Evolutionary conservation across 2,888 invertebrate species (phyloP), one percentile per base, ranked within the genome.

Genomic region (Creontiades dilutus): DNA sequence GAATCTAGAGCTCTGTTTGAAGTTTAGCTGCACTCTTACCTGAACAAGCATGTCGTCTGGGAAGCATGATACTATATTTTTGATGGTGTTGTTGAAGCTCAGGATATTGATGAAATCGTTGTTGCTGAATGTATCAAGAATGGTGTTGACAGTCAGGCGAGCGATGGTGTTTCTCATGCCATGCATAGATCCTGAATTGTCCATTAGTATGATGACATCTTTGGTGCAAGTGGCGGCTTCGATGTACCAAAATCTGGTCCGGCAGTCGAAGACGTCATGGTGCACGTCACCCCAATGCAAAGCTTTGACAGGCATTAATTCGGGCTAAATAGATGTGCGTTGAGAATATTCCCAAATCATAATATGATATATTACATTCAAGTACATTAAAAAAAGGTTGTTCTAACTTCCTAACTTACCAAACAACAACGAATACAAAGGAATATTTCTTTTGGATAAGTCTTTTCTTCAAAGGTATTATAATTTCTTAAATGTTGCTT

Each of bases 151-250:
- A 0, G 99, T 99, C 92, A 97, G 96, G 92, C 96, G 95, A 16
- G 98, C 98, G 78, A 96, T 96, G 90, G 95, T 95, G 92, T 94
- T 94, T 48, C 95, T 93, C 92, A 95, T 94, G 4, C 99, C 99
- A 48, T 96, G 96, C 99, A 99, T 99, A 27, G 99, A 99, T 23
- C 99, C 99, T 84, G 99, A 98, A 90, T 96, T 96, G 93, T 99
- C 99, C 91, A 99, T 95, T 89, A 99, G 94, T 90, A 99, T 98
- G 47, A 99, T 96, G 92, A 99, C 96, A 93, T 99, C 99, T 94
- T 99, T 99, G 12, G 99, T 98, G 92, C 98, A 98, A 0, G 99
- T 98, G 0, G 99, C 98, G 0, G 99, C 99, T 94, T 99, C 98
- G 91, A 99, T 98, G 93, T 98, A 99, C 99, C 99, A 99, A 75